Conservation (phyloP, 2,113 vertebrate species). For the Ameiurus melas region DNA sequence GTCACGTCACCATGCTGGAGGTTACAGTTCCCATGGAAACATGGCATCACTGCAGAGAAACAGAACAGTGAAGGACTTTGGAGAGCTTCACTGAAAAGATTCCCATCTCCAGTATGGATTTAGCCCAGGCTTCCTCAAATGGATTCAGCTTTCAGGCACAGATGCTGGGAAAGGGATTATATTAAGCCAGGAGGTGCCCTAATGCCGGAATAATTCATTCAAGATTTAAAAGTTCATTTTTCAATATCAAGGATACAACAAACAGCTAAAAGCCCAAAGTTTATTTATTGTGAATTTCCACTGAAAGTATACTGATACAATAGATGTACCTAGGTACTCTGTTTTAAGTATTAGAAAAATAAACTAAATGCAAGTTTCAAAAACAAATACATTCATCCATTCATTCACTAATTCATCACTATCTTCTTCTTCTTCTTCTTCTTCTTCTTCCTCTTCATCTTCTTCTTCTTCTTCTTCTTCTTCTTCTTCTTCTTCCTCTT, state of each 20-base stretch:
- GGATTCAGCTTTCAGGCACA: constrained; percentile 26
- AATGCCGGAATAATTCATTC: not conserved
- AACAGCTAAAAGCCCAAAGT: not conserved
- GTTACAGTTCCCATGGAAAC: constrained; percentile 34
- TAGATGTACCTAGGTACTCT: not conserved
- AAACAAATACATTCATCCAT: not conserved
- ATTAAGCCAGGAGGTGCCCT: constrained; percentile 3
- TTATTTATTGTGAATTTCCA: not conserved
- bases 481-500: not conserved
- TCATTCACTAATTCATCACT: not conserved
- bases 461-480: too few relatives aligned
- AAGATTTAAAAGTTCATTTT: constrained; percentile 27
- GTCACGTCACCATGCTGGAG: not conserved
- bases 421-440: too few relatives aligned
- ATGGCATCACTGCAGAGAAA: constrained; percentile 24
- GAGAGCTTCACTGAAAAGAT: constrained; percentile 21
- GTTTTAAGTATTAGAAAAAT: too few relatives aligned
- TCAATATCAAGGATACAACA: not conserved
- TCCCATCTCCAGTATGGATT: constrained; percentile 28
- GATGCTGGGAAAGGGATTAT: constrained; percentile 13
- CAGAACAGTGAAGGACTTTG: not conserved
- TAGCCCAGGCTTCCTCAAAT: constrained; percentile 26
- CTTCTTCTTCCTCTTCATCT: too few relatives aligned
- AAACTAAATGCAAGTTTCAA: not conserved
- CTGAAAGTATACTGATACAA: not conserved